Conservation (phyloP, 2,113 vertebrate species). For the Dicentrarchus labrax region DNA sequence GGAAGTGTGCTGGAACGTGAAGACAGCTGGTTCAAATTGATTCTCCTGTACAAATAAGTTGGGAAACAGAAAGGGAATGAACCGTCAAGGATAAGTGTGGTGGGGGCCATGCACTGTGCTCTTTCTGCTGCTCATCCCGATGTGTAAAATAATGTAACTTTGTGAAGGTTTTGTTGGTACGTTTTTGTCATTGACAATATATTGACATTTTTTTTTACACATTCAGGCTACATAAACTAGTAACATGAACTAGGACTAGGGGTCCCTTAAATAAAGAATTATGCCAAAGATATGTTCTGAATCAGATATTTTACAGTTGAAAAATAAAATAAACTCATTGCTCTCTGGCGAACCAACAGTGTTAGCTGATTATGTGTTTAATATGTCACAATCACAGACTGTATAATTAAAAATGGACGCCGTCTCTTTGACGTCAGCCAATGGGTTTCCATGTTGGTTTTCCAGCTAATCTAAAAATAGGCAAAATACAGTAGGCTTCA, state of each 20-base stretch:
- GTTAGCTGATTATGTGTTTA: too few species aligned
- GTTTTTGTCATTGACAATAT: not conserved
- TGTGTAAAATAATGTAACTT: too few species aligned
- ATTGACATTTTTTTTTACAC: not conserved
- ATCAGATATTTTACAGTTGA: not conserved
- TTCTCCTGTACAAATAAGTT: conserved; percentile 55
- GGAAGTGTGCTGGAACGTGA: conserved; percentile 62
- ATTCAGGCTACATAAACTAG: not conserved
- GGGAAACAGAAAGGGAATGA: conserved; percentile 44
- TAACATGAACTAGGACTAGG: not conserved
- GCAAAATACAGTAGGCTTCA: too few species aligned
- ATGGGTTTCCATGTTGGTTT: too few species aligned
- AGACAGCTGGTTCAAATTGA: conserved; percentile 76
- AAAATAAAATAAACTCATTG: not conserved
- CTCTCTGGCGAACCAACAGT: too few species aligned
- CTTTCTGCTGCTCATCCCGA: not conserved
- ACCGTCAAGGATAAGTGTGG: conserved; percentile 19
- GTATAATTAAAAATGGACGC: too few species aligned
- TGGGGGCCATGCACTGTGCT: conserved; percentile 11
- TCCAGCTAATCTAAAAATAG: too few species aligned
- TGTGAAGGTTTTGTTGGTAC: too few species aligned
- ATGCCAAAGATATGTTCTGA: not conserved
- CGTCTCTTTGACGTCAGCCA: too few species aligned
- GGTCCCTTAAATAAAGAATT: not conserved
- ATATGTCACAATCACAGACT: too few species aligned